These are phyloP conservation scores for Pyrgilauda ruficollis DNA, from an alignment of 2,113 vertebrate species.

Conservation along the genomic window DNA sequence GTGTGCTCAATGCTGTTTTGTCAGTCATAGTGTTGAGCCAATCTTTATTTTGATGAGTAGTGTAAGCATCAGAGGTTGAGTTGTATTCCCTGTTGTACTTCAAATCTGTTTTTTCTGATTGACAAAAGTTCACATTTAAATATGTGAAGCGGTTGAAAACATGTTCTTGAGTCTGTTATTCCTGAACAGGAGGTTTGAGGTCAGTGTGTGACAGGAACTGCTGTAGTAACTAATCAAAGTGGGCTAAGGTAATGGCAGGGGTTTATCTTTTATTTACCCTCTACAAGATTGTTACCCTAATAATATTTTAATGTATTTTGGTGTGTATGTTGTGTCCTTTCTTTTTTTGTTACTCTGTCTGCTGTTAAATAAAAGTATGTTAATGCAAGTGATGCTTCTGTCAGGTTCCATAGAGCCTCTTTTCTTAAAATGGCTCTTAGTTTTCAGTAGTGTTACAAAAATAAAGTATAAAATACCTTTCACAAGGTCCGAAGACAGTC, in stretches of 20 bases:
- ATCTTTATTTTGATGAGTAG: neutral
- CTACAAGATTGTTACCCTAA: neutral
- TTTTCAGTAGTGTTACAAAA: conserved; percentile 25
- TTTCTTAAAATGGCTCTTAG: conserved; percentile 11
- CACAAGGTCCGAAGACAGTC: neutral
- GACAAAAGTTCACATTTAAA: neutral
- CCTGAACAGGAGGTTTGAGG: neutral
- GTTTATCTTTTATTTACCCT: neutral
- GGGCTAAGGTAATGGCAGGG: neutral
- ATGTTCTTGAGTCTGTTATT: neutral
- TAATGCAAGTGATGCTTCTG: conserved; percentile 32
- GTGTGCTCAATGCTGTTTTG: neutral
- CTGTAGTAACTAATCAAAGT: neutral
- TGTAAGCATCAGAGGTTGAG: neutral
- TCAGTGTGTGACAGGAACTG: neutral
- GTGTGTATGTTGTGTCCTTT: neutral
- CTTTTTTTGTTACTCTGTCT: neutral
- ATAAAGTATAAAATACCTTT: conserved; percentile 24
- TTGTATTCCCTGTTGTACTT: neutral
- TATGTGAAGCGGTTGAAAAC: neutral
- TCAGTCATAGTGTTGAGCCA: neutral
- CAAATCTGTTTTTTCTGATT: neutral
- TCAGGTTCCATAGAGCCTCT: conserved; percentile 39
- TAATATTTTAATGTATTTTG: neutral
- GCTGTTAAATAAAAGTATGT: conserved; percentile 45